These are phyloP conservation scores for Gasteruption jaculator DNA, from an alignment of 2,888 invertebrate genomes.

Conservation along the genomic window DNA sequence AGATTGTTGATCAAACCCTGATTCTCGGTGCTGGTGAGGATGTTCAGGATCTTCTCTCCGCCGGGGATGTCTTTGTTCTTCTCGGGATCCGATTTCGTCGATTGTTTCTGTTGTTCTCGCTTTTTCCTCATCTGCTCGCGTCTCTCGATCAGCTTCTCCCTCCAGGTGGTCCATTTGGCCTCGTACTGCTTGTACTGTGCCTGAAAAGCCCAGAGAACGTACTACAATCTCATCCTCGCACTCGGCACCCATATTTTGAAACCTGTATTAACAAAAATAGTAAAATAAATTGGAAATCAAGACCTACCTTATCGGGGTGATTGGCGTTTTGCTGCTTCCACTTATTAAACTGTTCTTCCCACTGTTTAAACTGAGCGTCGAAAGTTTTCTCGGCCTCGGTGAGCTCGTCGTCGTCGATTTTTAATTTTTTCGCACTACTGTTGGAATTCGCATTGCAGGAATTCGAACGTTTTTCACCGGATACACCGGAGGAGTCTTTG, in stretches of 20 bases:
- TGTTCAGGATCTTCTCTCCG: constrained; percentile 46
- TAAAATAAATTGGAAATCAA: neutral
- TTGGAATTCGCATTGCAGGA: constrained; percentile 30
- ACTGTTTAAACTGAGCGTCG: constrained; percentile 82
- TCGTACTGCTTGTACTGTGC: constrained; percentile 78
- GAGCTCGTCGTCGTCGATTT: constrained; percentile 46
- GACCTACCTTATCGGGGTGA: constrained; percentile 77
- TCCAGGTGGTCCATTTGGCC: constrained; percentile 81
- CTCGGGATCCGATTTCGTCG: constrained; percentile 38
- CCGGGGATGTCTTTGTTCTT: constrained; percentile 44
- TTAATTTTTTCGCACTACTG: constrained; percentile 44
- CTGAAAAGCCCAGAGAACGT: too few species aligned
- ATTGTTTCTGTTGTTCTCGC: constrained; percentile 52
- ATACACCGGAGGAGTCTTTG: constrained; percentile 24
- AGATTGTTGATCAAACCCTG: constrained; percentile 47
- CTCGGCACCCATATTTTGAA: too few species aligned
- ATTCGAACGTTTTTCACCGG: constrained; percentile 34
- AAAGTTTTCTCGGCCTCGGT: constrained; percentile 77
- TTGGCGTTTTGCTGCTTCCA: constrained; percentile 90
- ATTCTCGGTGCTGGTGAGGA: constrained; percentile 45
- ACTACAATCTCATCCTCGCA: too few species aligned
- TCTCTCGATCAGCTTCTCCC: constrained; percentile 72
- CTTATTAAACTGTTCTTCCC: constrained; percentile 87
- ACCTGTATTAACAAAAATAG: constrained; percentile 12
- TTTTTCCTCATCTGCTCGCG: constrained; percentile 77